Evolutionary conservation across 2,888 invertebrate genomes (phyloP).

Genomic region (Andrena dorsata): DNA sequence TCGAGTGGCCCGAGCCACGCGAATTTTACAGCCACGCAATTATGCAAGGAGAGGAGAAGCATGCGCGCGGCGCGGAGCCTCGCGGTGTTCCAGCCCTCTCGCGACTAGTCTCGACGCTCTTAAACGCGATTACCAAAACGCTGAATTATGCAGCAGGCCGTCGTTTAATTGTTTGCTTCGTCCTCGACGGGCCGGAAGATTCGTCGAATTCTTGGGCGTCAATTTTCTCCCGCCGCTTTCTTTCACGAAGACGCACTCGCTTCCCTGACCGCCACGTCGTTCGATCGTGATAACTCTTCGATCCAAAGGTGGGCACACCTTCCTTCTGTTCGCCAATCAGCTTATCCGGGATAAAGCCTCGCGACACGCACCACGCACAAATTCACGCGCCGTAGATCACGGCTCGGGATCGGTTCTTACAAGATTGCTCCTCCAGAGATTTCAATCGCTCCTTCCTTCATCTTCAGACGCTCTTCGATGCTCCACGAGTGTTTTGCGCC

Average conservation of each 20-base stretch:
- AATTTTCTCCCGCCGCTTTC: constrained; percentile 2
- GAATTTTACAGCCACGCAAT: constrained; percentile 55
- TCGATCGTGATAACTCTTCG: constrained; percentile 52
- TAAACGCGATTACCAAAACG: constrained; percentile 40
- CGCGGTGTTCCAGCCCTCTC: not conserved
- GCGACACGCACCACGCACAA: constrained; percentile 20
- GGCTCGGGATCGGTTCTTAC: not conserved
- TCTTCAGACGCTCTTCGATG: not conserved
- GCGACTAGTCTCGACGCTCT: constrained; percentile 24
- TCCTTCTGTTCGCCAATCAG: constrained; percentile 61
- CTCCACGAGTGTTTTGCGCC: not conserved
- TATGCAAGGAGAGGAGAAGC: constrained; percentile 42
- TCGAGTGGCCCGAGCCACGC: constrained; percentile 44
- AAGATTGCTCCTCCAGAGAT: not conserved
- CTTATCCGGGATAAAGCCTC: constrained; percentile 61
- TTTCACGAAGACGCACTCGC: not conserved
- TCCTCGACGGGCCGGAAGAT: constrained; percentile 14
- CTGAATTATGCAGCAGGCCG: constrained; percentile 59
- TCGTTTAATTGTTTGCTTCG: constrained; percentile 48
- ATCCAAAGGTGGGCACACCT: constrained; percentile 52
- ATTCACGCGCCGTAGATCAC: constrained; percentile 28
- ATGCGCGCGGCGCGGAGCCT: not conserved
- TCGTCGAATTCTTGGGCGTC: constrained; percentile 12
- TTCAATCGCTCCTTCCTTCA: not conserved
- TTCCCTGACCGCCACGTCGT: not conserved